phyloP scores from a whole-genome alignment of 2,113 vertebrate genomes.

The Equus quagga region DNA sequence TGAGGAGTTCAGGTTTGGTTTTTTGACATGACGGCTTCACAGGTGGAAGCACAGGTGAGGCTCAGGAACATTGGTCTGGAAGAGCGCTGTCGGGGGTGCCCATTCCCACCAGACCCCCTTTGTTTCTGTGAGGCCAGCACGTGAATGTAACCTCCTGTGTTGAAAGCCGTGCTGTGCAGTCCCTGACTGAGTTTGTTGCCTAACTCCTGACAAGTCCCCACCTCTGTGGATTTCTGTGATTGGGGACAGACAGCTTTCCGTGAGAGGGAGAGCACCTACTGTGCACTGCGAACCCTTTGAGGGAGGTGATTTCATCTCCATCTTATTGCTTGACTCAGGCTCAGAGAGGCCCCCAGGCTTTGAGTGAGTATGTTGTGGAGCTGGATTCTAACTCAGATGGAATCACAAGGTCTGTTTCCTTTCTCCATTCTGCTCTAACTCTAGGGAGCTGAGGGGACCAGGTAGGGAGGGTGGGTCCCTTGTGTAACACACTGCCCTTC shows the following conservation, averaged over 20 bases:
- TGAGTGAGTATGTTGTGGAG: background rate
- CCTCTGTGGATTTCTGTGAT: background rate
- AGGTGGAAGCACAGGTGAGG: background rate
- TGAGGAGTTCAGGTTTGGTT: background rate
- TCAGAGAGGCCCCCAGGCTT: background rate
- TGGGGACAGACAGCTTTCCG: background rate
- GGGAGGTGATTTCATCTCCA: background rate
- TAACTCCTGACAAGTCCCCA: background rate
- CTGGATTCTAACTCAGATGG: background rate
- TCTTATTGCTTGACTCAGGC: background rate
- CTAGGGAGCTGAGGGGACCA: background rate
- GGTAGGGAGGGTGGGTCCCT: too few species aligned
- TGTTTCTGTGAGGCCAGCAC: background rate
- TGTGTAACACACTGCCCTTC: background rate
- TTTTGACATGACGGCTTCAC: background rate
- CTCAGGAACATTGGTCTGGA: accelerated
- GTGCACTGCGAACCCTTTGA: background rate
- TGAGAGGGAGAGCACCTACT: background rate
- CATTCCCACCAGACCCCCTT: accelerated
- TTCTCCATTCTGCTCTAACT: background rate
- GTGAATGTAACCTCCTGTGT: background rate
- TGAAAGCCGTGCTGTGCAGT: too few species aligned
- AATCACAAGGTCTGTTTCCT: background rate
- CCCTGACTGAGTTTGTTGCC: background rate
- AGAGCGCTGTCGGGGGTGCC: too few species aligned